Base-by-base conservation (phyloP, 2,113 vertebrate genomes). In the Nerophis lumbriciformis region DNA sequence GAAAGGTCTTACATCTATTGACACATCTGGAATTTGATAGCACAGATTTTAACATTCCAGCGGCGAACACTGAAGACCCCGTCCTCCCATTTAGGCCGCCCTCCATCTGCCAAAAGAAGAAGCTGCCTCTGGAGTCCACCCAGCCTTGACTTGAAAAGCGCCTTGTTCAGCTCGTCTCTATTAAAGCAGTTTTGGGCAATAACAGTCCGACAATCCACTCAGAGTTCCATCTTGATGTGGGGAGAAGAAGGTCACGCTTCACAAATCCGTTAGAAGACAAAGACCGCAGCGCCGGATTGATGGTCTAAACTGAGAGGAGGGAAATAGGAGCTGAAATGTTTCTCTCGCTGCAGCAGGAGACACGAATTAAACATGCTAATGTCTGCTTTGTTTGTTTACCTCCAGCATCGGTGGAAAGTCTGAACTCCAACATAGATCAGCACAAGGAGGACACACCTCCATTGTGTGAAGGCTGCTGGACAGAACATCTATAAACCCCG, bases 181-280 rank as follows among this genome's bases (percentile, higher is more conserved):
- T 47, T 62, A 80, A 82, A 76, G 62, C 53, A 65, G 63, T 72
- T 71, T 73, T 54, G 10, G 73, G 66, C 75, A 62, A 71, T 75
- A 74, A 75, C 72, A 71, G 67, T 80, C 78, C 75, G 71, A 78
- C 70, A 73, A 67, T 76, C 73, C 79, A 76, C 76, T 72, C 44
- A 59, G 66, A 77, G 69, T 76, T 76, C 66, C 71, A 63, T 79
- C 77, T 63, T 66, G 68, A 80, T 60, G 14, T 11, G 51, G 53
- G 66, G 72, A 53, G 50, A 16, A 59, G 50, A 68, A 76, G 76
- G 71, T 76, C 70, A 73, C 15, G 75, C 73, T 71, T 58, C 56
- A 73, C 48, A 71, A 71, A 66, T 50, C 58, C 11, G 77, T 82
- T 76, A 66, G 53, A 52, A 66, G 60, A 67, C 59, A n/a, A 10